phyloP scores from a whole-genome alignment of 2,888 invertebrate genomes.

The Gortyna flavago region DNA sequence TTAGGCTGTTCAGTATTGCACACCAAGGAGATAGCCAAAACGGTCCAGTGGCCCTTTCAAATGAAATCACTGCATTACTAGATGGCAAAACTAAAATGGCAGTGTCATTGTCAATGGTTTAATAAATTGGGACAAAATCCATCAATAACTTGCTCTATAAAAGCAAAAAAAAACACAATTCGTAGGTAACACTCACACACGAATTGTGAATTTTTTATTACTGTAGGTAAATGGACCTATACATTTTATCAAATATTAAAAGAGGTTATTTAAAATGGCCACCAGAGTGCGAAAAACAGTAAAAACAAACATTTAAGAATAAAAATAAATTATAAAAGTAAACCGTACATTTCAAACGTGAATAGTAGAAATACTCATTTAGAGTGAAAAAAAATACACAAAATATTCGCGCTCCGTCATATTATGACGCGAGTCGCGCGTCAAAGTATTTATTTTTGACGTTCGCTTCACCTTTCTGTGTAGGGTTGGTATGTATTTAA shows the following conservation, averaged over 20 bases:
- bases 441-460: constrained; percentile 70
- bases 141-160: neutral
- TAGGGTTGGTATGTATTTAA: constrained; percentile 57
- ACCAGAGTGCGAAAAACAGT: constrained; percentile 11
- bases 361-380: constrained; percentile 41
- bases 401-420: constrained; percentile 60
- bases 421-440: constrained; percentile 56
- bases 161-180: neutral
- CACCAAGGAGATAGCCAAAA: neutral
- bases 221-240: neutral
- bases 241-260: neutral
- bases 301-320: constrained; percentile 36
- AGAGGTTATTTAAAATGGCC: neutral
- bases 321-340: constrained; percentile 32
- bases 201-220: too few species aligned
- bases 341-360: constrained; percentile 17
- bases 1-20: neutral
- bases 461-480: constrained; percentile 40
- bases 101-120: neutral
- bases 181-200: neutral
- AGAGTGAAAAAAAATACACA: constrained; percentile 55
- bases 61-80: neutral
- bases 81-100: neutral
- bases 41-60: neutral
- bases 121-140: neutral